These are phyloP conservation scores for Hippopotamus amphibius DNA, from an alignment of 2,113 vertebrate genomes.

Conservation along the genomic window DNA sequence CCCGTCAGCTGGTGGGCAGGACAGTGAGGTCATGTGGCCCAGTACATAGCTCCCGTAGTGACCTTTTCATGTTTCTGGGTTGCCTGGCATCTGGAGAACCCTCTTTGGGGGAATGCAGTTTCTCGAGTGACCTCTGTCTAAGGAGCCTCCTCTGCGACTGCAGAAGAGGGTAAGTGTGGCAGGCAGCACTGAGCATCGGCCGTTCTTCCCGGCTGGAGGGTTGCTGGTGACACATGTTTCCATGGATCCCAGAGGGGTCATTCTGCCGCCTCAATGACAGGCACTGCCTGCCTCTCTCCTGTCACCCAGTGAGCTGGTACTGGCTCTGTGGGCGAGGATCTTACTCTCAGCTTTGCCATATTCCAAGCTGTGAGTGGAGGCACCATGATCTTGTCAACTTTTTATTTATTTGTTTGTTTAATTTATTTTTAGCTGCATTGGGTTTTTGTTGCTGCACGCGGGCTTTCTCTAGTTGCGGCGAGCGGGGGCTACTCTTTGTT, in stretches of 20 bases:
- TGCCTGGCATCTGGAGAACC: neutral
- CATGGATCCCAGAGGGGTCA: neutral
- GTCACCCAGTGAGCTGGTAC: neutral
- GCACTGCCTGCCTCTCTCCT: neutral
- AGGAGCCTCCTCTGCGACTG: neutral
- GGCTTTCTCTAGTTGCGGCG: too few species aligned
- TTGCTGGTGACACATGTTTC: neutral
- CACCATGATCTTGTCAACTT: neutral
- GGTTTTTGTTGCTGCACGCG: too few species aligned
- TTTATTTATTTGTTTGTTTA: too few species aligned
- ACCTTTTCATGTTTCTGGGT: neutral
- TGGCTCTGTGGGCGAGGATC: neutral
- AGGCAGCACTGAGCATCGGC: neutral
- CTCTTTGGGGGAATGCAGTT: neutral
- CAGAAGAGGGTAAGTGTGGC: too few species aligned
- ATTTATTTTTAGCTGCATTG: too few species aligned
- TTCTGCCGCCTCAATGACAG: accelerated
- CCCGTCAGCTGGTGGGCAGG: neutral
- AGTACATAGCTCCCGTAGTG: neutral
- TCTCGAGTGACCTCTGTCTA: neutral
- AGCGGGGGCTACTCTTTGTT: too few species aligned
- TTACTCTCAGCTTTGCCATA: neutral
- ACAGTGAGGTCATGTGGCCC: accelerated
- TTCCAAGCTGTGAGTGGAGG: neutral
- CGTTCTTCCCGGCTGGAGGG: neutral